phyloP scores from a whole-genome alignment of 2,113 vertebrate genomes.

The Sterna hirundo region DNA sequence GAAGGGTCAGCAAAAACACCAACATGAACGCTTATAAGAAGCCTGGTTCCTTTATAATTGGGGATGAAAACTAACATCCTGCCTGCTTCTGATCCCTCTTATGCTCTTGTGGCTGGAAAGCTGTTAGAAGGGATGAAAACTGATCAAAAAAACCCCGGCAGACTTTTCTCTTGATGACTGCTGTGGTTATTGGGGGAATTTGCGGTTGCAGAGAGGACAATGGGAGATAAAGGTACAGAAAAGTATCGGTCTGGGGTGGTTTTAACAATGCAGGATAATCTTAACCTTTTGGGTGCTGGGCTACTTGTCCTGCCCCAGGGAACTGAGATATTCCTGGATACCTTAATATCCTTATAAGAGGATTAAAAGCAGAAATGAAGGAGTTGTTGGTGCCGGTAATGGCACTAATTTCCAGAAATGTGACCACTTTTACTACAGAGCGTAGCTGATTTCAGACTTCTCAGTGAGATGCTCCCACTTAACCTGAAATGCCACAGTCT shows the following conservation, averaged over 20 bases:
- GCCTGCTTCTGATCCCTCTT: constrained; percentile 8
- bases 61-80: constrained; percentile 1
- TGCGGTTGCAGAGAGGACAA: neutral
- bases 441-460: neutral
- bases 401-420: neutral
- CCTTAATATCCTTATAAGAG: neutral
- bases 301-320: neutral
- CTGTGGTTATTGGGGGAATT: neutral
- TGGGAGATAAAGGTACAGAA: neutral
- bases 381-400: neutral
- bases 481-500: neutral
- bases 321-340: neutral
- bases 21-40: neutral
- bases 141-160: neutral
- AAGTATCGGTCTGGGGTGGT: neutral
- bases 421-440: neutral
- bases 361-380: neutral
- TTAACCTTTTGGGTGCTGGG: neutral
- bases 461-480: neutral
- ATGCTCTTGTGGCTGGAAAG: neutral
- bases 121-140: constrained; percentile 25
- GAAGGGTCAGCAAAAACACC: constrained; percentile 1
- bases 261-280: neutral
- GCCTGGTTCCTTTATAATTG: neutral
- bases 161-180: neutral